A percentile compares a stretch with the other conserved stretches of the same genome.
Conservation (phyloP, 2,888 invertebrate genomes). For the Venustoraphidia nigricollis region DNA sequence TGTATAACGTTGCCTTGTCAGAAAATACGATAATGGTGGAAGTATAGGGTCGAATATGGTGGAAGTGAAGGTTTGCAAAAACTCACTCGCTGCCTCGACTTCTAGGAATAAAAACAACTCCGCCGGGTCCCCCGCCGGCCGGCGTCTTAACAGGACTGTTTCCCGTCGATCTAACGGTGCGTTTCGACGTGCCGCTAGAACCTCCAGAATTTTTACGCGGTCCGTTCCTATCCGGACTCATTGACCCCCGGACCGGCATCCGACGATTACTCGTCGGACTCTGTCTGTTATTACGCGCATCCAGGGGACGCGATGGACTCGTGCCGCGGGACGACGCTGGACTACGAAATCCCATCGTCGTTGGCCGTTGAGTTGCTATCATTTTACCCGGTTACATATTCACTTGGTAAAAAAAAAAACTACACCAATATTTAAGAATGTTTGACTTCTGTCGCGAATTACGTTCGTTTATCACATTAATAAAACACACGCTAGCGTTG, state of each 20-base stretch:
- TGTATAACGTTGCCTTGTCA: no score
- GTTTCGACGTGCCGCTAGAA: not conserved
- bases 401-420: no score
- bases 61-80: no score
- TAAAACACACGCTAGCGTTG: no score
- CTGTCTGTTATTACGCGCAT: not conserved
- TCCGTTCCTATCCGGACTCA: constrained; percentile 11
- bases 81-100: constrained; percentile 9
- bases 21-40: no score
- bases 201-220: not conserved
- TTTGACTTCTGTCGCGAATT: no score
- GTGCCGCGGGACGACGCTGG: constrained; percentile 21
- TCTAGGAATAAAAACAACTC: constrained; percentile 3
- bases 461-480: no score
- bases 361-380: constrained; percentile 20
- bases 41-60: no score
- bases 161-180: constrained; percentile 1
- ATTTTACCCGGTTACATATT: not conserved
- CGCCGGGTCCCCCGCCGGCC: not conserved
- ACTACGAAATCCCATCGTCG: constrained; percentile 13
- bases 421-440: no score
- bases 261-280: not conserved
- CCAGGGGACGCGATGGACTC: constrained; percentile 12
- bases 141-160: constrained; percentile 5
- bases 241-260: no score